phyloP scores from a whole-genome alignment of 2,113 vertebrate species.

The Phylloscopus trochiloides region DNA sequence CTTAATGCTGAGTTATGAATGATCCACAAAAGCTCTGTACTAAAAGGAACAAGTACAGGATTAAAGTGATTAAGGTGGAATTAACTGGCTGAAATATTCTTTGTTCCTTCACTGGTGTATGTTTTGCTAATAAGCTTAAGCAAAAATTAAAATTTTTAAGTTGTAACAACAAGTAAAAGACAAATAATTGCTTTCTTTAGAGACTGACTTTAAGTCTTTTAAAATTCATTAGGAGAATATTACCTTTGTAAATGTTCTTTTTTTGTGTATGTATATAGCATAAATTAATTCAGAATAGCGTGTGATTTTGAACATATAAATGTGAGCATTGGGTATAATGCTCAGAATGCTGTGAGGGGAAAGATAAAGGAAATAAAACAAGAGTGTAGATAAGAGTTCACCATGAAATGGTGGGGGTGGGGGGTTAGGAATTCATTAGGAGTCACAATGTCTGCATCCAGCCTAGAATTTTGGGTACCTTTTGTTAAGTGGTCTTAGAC shows the following conservation, averaged over 20 bases:
- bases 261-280: neutral
- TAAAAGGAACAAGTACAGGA: neutral
- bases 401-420: fast-evolving
- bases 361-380: neutral
- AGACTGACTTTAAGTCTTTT: neutral
- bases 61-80: neutral
- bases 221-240: neutral
- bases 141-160: neutral
- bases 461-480: neutral
- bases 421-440: neutral
- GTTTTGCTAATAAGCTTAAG: neutral
- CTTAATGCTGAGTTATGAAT: neutral
- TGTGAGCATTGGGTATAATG: no score
- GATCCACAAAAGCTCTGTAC: neutral
- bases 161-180: neutral
- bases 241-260: neutral
- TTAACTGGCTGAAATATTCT: neutral
- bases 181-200: neutral
- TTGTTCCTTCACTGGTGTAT: neutral
- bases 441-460: neutral
- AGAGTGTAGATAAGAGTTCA: neutral
- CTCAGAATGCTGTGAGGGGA: neutral
- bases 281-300: neutral
- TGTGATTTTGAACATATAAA: neutral
- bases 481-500: neutral